Evolutionary conservation across 2,888 invertebrate species (phyloP), one percentile per base, ranked within the genome.

Genomic region (Phengaris arion): DNA sequence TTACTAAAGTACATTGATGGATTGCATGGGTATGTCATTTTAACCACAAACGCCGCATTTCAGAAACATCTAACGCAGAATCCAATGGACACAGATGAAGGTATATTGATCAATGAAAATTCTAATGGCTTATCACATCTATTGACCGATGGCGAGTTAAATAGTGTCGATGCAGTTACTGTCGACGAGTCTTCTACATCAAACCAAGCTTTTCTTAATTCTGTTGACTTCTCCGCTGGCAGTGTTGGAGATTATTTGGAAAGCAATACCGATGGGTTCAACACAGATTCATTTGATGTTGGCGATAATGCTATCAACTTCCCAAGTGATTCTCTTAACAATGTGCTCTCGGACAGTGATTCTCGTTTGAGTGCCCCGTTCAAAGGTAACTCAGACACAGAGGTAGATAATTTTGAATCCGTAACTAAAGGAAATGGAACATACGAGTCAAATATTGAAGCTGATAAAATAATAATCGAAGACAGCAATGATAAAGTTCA

Each of bases 171-270:
- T 76, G 89, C 91, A 35, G 89, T 82, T 22, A 87, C 84, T 52
- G 92, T 85, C 77, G 93, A 93, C 80, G 93, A 93, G 80, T 91
- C 93, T 51, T 93, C 93, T 57, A 86, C 88, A 57, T 93, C 93
- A 4, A 92, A 93, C 80, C 93, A 91, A 83, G 91, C 88, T 80
- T 93, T 93, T 80, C 85, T 93, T 76, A 92, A 91, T 84, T 91
- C 93, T 59, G 92, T 90, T 68, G 93, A 93, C 81, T 83, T 93
- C 79, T 93, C 93, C n/a, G 85, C 90, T 70, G 89, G 89, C 78
- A 93, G 93, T 82, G 93, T 91, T 74, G 92, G 92, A 52, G 93
- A 93, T 82, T 92, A 93, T 80, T 84, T 93, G 77, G 92, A 91
- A 77, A 90, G 88, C 81, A 90, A 92, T 79, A 84, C 89, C 1